Evolutionary conservation across 2,113 vertebrate genomes (phyloP), one percentile per base, ranked within the genome.

Genomic region (Sisor rabdophorus): DNA sequence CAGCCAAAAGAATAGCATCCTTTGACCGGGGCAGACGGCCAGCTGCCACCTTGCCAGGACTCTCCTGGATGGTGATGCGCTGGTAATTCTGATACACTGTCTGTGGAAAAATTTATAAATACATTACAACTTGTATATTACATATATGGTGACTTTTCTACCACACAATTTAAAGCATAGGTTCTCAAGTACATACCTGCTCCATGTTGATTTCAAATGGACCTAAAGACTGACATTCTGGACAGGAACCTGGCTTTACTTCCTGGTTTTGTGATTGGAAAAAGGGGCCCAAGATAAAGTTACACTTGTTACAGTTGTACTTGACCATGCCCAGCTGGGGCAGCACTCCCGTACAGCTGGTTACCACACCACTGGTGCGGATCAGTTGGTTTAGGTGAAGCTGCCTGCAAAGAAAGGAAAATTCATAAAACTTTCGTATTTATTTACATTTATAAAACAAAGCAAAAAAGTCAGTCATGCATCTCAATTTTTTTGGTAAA

Each of bases 171-270:
- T 48, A 67, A 1, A 24, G 40, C 40, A 65, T 6, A 13, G 2
- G 47, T 3, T 1, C 63, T 47, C 11, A 30, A 2, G 64, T 11
- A 55, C 91, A 87, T 75, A 99, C 97, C 96, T 98, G 91, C 79
- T 99, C 97, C 97, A 98, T 99, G 92, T 99, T 99, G 90, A 99
- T 95, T 80, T 99, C 96, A 11, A 99, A 99, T 0, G 97, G 97
- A 0, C 97, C 97, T 1, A 90, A 73, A 0, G 95, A 97, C 86
- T 99, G 97, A 84, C 97, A 99, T 88, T 98, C 96, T 0, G 97
- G 96, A 47, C 97, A 98, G 76, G 97, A 98, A 19, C 97, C 97
- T 0, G 97, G 97, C 87, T 98, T 98, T 87, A 99, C 95, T 68
- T 99, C 97, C 91, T 98, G 97, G 90, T 96, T 98, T 89, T 99